Evolutionary conservation across 1,140 invertebrate genomes (phyloP), one percentile per base, ranked within the genome.

Genomic region (Patella vulgata): DNA sequence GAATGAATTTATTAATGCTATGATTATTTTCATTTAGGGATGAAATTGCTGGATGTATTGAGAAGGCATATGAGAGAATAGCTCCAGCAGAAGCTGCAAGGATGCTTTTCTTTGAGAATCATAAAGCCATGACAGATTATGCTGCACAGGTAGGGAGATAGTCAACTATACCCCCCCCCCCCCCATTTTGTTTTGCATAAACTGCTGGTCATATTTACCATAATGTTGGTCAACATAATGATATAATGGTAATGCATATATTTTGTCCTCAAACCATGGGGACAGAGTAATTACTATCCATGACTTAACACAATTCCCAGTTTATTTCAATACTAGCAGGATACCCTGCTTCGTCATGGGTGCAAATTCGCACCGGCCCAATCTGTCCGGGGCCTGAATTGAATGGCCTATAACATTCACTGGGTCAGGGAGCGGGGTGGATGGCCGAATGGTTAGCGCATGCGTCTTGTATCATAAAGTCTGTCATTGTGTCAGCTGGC

Each of bases 41-140:
- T 78, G 97, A 99, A 85, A 99, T 99, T 76, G 96, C 93, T 19
- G 90, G 91, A 6, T 99, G 97, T 81, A 91, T 99, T 81, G 96
- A 98, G 84, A 96, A 94, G 81, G 96, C 96, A 0, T 99, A 98
- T 83, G 91, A 94, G 57, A 92, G 91, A 78, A 93, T 99, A 56
- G 91, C 92, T 0, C 86, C 93, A 8, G 89, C 89, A 67, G 95
- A 97, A 82, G 95, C 96, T 17, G 90, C 91, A 0, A 88, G 93
- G 71, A 93, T 98, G 88, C 85, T 99, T 0, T 96, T 97, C 81
- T 88, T 99, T 39, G 88, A 88, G 27, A 90, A 90, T 51, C 71
- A 79, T 40, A 84, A 82, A 53, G 89, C 90, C 48, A 90, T 94
- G 28, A 89, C 89, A 75, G 87, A 90, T n/a, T 96, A 94, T 86